phyloP scores from a whole-genome alignment of 2,888 invertebrate genomes.

The Amiota minor region DNA sequence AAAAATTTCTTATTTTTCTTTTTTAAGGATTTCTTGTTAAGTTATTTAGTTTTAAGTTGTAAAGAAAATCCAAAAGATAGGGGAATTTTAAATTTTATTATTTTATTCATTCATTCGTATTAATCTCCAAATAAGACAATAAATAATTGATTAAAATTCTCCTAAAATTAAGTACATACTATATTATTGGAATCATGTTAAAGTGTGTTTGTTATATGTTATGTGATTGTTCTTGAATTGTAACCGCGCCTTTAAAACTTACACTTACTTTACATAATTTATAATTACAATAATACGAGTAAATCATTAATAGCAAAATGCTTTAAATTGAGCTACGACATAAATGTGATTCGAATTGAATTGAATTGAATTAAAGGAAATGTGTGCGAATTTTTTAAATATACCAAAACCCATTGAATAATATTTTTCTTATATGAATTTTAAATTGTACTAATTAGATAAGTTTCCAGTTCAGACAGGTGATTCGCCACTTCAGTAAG shows the following conservation, averaged over 20 bases:
- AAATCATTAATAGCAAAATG: too few species aligned
- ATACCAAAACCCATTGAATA: too few species aligned
- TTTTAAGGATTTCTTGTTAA: neutral
- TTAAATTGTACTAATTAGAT: too few species aligned
- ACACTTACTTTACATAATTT: neutral
- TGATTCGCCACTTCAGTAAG: too few species aligned
- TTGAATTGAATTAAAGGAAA: too few species aligned
- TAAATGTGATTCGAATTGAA: too few species aligned
- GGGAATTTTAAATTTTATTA: neutral
- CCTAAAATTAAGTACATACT: neutral
- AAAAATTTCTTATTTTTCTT: neutral
- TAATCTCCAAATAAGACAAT: constrained; percentile 2
- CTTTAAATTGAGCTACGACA: too few species aligned
- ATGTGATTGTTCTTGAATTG: constrained; percentile 15
- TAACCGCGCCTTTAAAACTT: constrained; percentile 1
- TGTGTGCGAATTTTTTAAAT: too few species aligned
- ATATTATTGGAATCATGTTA: neutral
- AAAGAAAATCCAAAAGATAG: neutral
- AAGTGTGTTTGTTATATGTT: constrained; percentile 10
- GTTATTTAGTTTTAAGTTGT: constrained; percentile 23
- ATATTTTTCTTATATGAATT: too few species aligned
- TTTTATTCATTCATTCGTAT: neutral
- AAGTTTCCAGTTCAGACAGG: too few species aligned
- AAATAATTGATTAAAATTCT: neutral
- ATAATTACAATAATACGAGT: too few species aligned